Conservation (phyloP, 2,888 invertebrate species). For the Lysandra coridon region DNA sequence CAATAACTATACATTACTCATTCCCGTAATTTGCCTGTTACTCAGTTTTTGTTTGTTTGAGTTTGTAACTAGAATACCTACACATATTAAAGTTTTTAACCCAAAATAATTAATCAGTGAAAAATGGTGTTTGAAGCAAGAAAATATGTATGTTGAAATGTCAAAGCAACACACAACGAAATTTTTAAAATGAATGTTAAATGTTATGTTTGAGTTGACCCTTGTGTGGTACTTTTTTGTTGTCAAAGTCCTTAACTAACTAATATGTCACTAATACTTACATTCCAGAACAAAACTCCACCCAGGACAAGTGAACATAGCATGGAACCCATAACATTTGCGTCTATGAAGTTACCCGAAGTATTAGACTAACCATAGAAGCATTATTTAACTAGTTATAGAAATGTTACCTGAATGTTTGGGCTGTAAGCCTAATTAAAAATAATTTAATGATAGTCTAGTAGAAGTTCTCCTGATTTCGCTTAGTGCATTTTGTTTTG, state of each 20-base stretch:
- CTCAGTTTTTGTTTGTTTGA: neutral
- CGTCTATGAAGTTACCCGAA: constrained; percentile 25
- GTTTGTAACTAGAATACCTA: neutral
- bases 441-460: constrained; percentile 10
- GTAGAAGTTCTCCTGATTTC: neutral
- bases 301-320: constrained; percentile 41
- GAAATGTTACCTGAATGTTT: constrained; percentile 11
- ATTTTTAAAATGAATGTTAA: neutral
- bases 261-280: constrained; percentile 35
- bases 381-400: constrained; percentile 10
- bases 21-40: too few relatives aligned
- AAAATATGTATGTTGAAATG: too few relatives aligned
- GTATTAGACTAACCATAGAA: constrained; percentile 27
- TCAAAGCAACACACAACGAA: too few relatives aligned
- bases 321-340: constrained; percentile 34
- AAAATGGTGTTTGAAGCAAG: neutral
- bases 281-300: constrained; percentile 40
- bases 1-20: neutral
- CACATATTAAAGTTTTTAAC: too few relatives aligned
- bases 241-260: neutral
- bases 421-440: constrained; percentile 22
- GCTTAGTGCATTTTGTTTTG: neutral
- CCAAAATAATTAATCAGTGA: too few relatives aligned
- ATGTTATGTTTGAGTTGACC: neutral
- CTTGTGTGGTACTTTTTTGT: neutral